Percentiles rank a stretch among this genome's conserved stretches.
Evolutionary conservation across 1,140 invertebrate genomes (phyloP).

Genomic region (Drosophila lowei): DNA sequence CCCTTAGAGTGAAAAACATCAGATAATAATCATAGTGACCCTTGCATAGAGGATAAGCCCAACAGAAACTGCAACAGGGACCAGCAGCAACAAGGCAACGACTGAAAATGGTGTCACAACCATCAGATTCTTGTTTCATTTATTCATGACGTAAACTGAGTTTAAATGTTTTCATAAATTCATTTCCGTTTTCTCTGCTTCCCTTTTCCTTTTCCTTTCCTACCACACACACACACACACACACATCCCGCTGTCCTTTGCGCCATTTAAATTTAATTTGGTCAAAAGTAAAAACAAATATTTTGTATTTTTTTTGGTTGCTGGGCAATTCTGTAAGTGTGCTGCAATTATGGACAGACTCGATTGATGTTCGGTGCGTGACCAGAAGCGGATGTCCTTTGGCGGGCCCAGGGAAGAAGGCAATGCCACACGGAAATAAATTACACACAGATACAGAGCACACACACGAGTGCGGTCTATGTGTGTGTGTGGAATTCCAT

Average conservation of each 20-base stretch:
- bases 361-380: conserved; percentile 45
- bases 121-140: conserved; percentile 56
- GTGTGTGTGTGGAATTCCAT: conserved; percentile 42
- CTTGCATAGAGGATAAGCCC: no score
- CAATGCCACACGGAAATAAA: conserved; percentile 8
- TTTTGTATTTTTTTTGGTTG: conserved; percentile 34
- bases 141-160: conserved; percentile 72
- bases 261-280: conserved; percentile 58
- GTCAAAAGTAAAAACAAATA: conserved; percentile 50
- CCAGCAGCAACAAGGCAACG: conserved; percentile 15
- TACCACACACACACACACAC: background rate
- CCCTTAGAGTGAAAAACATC: no score
- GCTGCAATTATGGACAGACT: conserved; percentile 51
- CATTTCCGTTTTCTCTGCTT: conserved; percentile 68
- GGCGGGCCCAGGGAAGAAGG: conserved; percentile 17
- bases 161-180: conserved; percentile 80
- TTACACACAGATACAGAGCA: conserved; percentile 16
- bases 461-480: conserved; percentile 17
- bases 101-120: conserved; percentile 18
- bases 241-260: background rate
- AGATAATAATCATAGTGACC: no score
- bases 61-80: conserved; percentile 17
- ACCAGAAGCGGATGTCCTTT: conserved; percentile 60
- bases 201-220: conserved; percentile 5
- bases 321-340: conserved; percentile 50